phyloP scores from a whole-genome alignment of 1,140 invertebrate species.

The Zeugodacus cucurbitae region DNA sequence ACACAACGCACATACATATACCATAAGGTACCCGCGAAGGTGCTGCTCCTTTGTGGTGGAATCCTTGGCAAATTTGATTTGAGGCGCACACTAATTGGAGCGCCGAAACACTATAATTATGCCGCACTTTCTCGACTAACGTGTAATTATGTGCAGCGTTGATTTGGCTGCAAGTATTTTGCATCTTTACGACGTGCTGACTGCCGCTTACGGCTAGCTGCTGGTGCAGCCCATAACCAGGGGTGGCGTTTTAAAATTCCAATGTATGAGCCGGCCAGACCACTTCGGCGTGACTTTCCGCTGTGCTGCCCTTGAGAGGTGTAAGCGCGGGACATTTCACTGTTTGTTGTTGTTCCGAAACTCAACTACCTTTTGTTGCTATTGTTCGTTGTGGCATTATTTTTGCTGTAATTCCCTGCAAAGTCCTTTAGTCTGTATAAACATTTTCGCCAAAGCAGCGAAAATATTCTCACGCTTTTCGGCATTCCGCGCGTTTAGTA shows the following conservation, averaged over 20 bases:
- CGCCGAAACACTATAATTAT: neutral
- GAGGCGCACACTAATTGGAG: too few relatives aligned
- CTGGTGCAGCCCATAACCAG: neutral
- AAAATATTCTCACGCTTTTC: slow-evolving; percentile 30
- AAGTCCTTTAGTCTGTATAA: slow-evolving; percentile 33
- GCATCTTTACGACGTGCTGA: neutral
- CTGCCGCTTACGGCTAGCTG: neutral
- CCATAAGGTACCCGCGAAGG: neutral
- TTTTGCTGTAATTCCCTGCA: neutral
- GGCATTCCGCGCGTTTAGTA: neutral
- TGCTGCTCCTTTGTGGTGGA: neutral
- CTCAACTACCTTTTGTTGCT: neutral
- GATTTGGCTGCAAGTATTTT: neutral
- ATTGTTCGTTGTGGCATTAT: neutral
- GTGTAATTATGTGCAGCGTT: slow-evolving; percentile 6
- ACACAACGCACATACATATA: neutral
- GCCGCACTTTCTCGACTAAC: neutral
- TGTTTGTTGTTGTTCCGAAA: neutral
- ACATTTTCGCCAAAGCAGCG: slow-evolving; percentile 10
- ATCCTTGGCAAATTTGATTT: neutral
- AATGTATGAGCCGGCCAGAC: neutral
- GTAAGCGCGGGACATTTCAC: slow-evolving; percentile 18
- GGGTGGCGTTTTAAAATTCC: slow-evolving; percentile 8
- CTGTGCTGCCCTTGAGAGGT: neutral
- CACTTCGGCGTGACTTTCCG: neutral